Evolutionary conservation across 1,140 invertebrate species (phyloP).

Genomic region (Capitella teleta): DNA sequence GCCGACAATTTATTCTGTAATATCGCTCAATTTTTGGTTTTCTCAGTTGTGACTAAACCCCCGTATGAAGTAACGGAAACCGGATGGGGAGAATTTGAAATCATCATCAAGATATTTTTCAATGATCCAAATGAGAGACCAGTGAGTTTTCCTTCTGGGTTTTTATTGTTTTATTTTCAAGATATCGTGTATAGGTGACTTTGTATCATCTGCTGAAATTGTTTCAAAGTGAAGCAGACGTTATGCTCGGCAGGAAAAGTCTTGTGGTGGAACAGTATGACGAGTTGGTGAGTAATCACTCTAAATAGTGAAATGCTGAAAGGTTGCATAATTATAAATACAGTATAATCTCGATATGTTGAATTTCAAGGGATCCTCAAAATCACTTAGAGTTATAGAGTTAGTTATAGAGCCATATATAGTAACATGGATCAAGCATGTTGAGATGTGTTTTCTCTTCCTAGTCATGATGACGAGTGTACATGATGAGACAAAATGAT

Average conservation of each 20-base stretch:
- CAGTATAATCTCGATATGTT: not conserved
- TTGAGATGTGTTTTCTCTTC: not conserved
- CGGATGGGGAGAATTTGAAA: slow-evolving; percentile 99
- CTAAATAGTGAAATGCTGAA: not conserved
- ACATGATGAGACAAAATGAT: too few species aligned
- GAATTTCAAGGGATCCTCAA: not conserved
- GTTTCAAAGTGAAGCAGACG: slow-evolving; percentile 58
- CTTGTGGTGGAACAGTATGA: slow-evolving; percentile 91
- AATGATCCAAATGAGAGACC: slow-evolving; percentile 91
- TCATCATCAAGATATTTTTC: slow-evolving; percentile 96
- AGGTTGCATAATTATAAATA: not conserved
- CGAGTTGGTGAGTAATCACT: slow-evolving; percentile 58
- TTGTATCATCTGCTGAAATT: slow-evolving; percentile 92
- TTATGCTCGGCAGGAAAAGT: slow-evolving; percentile 58
- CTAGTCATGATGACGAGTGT: not conserved
- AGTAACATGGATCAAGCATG: not conserved
- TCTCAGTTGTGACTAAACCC: slow-evolving; percentile 68
- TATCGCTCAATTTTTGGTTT: too few species aligned
- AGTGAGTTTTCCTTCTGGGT: slow-evolving; percentile 43
- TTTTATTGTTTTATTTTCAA: not conserved
- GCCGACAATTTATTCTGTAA: too few species aligned
- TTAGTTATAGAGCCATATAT: not conserved
- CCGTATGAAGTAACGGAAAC: slow-evolving; percentile 97
- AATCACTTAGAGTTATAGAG: not conserved
- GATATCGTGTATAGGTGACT: slow-evolving; percentile 61